A percentile compares a stretch with the other conserved stretches of the same genome.
phyloP scores from a whole-genome alignment of 2,797 vertebrate genomes.

The Enteromius unitaeniatus region DNA sequence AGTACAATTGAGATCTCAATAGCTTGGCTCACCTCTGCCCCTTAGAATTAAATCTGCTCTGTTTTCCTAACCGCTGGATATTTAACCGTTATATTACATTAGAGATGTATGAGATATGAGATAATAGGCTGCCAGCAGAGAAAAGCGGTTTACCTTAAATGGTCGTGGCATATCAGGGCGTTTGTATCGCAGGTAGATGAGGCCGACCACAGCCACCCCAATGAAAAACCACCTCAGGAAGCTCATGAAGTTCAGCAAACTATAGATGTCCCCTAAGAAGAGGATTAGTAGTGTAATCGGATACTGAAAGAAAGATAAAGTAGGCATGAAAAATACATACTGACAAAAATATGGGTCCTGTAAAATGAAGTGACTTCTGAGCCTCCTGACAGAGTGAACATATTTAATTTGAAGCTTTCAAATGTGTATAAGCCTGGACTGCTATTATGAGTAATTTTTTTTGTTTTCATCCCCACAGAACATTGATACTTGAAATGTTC shows the following conservation, averaged over 20 bases:
- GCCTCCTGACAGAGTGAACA: background rate
- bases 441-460: background rate
- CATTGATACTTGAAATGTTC: background rate
- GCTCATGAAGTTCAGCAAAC: conserved; percentile 96
- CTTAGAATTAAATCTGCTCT: conserved; percentile 3
- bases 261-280: conserved; percentile 92
- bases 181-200: conserved; percentile 93
- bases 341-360: background rate
- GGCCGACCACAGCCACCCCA: conserved; percentile 90
- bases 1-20: conserved; percentile 23
- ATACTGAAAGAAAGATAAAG: conserved; percentile 75
- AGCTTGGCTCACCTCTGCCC: conserved; percentile 12
- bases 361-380: background rate
- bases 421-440: background rate
- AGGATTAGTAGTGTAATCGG: conserved; percentile 92
- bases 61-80: background rate
- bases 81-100: conserved; percentile 2
- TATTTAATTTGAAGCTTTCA: conserved; percentile 5
- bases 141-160: conserved; percentile 85
- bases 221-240: conserved; percentile 97
- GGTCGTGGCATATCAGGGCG: conserved; percentile 91
- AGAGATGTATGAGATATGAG: conserved; percentile 7
- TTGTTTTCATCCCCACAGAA: background rate
- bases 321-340: background rate
- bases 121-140: conserved; percentile 25